Conservation (phyloP, 1,140 invertebrate species). For the Neodiprion virginianus region DNA sequence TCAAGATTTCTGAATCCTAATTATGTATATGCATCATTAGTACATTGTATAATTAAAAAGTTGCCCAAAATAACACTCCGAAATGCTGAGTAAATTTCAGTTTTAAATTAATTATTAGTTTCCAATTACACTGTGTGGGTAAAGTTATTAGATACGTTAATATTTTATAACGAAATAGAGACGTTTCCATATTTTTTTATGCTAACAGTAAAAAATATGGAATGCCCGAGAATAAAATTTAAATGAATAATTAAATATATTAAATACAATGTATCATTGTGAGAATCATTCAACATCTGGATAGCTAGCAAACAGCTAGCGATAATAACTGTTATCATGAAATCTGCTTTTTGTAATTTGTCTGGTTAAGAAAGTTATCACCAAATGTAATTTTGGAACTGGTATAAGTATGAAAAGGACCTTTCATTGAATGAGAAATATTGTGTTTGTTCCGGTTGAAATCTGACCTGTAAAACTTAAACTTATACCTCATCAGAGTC, state of each 20-base stretch:
- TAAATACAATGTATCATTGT: background rate
- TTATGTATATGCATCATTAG: too few relatives aligned
- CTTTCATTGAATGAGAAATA: background rate
- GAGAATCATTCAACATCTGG: background rate
- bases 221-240: background rate
- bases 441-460: background rate
- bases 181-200: background rate
- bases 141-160: too few relatives aligned
- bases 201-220: background rate
- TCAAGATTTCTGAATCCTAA: too few relatives aligned
- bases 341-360: too few relatives aligned
- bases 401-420: background rate
- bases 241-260: background rate
- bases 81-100: too few relatives aligned
- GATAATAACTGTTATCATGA: background rate
- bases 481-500: background rate
- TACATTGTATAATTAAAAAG: too few relatives aligned
- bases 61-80: too few relatives aligned
- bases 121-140: too few relatives aligned
- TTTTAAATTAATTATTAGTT: too few relatives aligned
- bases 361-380: too few relatives aligned
- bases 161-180: too few relatives aligned
- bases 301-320: background rate
- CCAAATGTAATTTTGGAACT: background rate
- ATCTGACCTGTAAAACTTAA: too few relatives aligned